phyloP scores from a whole-genome alignment of 1,140 invertebrate species.

The Calycopis cecrops region DNA sequence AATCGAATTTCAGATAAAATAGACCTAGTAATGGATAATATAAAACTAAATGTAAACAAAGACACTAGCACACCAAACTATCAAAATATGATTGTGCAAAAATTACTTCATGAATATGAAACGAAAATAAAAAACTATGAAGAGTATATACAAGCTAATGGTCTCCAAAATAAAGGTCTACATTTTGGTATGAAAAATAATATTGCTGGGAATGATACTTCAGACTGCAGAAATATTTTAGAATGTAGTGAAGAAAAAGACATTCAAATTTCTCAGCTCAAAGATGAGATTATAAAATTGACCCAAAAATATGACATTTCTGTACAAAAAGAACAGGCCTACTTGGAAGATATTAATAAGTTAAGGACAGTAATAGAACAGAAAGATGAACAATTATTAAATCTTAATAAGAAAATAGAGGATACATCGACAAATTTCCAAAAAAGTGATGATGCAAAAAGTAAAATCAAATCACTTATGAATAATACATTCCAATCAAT shows the following conservation, averaged over 20 bases:
- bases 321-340: slow-evolving; percentile 6
- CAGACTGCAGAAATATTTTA: not conserved
- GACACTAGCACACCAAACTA: slow-evolving; percentile 25
- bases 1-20: slow-evolving; percentile 54
- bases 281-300: slow-evolving; percentile 29
- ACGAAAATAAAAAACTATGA: slow-evolving; percentile 55
- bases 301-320: slow-evolving; percentile 6
- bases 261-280: slow-evolving; percentile 31
- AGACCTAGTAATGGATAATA: slow-evolving; percentile 43
- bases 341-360: slow-evolving; percentile 30
- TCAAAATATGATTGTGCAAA: slow-evolving; percentile 46
- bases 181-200: slow-evolving; percentile 22
- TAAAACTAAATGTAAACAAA: slow-evolving; percentile 31
- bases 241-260: slow-evolving; percentile 31
- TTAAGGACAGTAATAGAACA: slow-evolving; percentile 29
- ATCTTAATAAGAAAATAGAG: slow-evolving; percentile 26
- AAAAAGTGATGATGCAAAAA: slow-evolving; percentile 31
- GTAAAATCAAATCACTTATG: slow-evolving; percentile 57
- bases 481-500: slow-evolving; percentile 56
- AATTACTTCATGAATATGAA: slow-evolving; percentile 57
- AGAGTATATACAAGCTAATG: slow-evolving; percentile 40
- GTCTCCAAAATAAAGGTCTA: slow-evolving; percentile 29
- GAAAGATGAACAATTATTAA: slow-evolving; percentile 31
- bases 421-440: slow-evolving; percentile 13
- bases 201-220: slow-evolving; percentile 5